phyloP scores from a whole-genome alignment of 2,797 vertebrate species.

The Scarus forsteni region DNA sequence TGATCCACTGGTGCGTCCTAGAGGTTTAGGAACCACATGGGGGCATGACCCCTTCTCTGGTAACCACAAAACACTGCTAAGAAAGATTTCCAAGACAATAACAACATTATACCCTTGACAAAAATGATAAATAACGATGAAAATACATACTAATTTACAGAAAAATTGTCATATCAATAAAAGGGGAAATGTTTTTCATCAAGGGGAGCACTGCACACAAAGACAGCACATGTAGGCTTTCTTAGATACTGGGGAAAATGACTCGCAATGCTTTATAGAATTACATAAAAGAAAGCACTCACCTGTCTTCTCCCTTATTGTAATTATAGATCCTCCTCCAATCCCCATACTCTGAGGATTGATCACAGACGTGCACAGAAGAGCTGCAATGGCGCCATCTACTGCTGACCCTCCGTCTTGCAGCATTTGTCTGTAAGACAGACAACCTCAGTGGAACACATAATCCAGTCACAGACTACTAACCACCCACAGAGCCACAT shows the following conservation, averaged over 20 bases:
- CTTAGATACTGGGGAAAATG: no score
- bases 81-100: no score
- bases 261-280: background rate
- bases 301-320: constrained; percentile 90
- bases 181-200: no score
- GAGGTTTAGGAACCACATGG: no score
- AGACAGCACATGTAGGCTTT: no score
- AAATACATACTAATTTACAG: no score
- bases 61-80: no score
- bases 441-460: background rate
- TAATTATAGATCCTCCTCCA: constrained; percentile 92
- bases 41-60: no score
- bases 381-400: constrained; percentile 92
- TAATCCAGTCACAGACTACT: background rate
- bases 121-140: no score
- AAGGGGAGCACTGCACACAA: background rate
- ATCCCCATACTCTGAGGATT: constrained; percentile 97
- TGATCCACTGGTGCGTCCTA: no score
- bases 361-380: constrained; percentile 90
- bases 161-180: no score
- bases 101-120: no score
- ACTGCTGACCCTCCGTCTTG: constrained; percentile 88
- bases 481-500: background rate
- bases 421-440: constrained; percentile 85
- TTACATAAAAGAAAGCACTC: background rate